Evolutionary conservation across 2,888 invertebrate genomes (phyloP), one percentile per base, ranked within the genome.

Genomic region (Drosophila greeni): DNA sequence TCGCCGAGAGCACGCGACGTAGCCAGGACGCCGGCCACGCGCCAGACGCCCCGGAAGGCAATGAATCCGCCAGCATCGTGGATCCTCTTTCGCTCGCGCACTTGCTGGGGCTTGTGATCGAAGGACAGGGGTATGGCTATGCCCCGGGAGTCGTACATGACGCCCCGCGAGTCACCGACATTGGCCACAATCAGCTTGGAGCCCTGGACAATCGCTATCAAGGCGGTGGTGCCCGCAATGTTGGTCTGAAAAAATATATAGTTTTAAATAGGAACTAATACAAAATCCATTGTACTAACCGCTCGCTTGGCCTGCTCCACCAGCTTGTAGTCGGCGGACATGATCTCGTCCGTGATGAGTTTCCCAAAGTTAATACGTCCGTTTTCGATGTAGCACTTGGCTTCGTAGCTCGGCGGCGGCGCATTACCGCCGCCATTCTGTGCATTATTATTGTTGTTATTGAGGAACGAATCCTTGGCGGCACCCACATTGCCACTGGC

Each of bases 61-160:
- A 98, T 95, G 86, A 96, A 96, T 18, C 98, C 98, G 48, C 98
- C 98, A 26, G 98, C 97, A 86, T 97, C 96, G 86, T 95, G 95
- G 81, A 98, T 98, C 72, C 98, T 91, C 85, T 94, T 95, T 60
- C 94, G 93, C 90, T 98, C 98, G 77, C 96, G 92, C 74, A 94
- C 93, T 92, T 97, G 96, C 86, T 97, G 96, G 37, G 98, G 98
- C 90, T 98, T 98, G 88, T 98, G 98, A 89, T 98, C 98, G 88
- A 96, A 96, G 2, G 98, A 97, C 8, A 98, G 90, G 14, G 96
- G 97, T 76, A 97, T 95, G 1, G 95, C 95, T 87, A 95, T 95
- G 36, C 97, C 97, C 84, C 94, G 93, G 48, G 92, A 92, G 89
- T 97, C 97, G 88, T 97, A 97, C 94, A 98, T 95, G 0, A 98